Conservation (phyloP, 2,113 vertebrate genomes). For the Cromileptes altivelis region DNA sequence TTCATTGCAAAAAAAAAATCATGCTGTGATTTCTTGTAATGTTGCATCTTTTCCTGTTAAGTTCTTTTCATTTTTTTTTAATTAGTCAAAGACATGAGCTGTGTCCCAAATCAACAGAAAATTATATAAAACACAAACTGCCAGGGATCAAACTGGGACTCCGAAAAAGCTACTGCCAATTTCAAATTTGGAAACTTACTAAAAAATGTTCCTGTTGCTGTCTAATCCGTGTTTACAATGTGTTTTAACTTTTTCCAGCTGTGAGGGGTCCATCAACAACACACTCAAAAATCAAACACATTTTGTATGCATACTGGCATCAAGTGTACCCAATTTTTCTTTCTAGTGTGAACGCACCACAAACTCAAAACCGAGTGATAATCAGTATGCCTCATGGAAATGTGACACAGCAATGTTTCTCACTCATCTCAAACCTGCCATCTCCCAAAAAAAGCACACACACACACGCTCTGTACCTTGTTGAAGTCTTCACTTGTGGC, state of each 20-base stretch:
- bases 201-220: slow-evolving; percentile 9
- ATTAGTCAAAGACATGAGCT: neutral
- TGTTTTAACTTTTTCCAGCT: slow-evolving; percentile 10
- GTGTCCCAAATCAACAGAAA: slow-evolving; percentile 14
- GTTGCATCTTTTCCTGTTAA: neutral
- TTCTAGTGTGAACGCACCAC: slow-evolving; percentile 8
- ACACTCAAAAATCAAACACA: neutral
- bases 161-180: neutral
- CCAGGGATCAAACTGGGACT: slow-evolving; percentile 12
- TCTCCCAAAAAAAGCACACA: neutral
- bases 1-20: neutral
- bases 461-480: slow-evolving; percentile 86
- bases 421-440: neutral
- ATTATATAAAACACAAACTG: neutral
- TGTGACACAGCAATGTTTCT: neutral
- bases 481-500: slow-evolving; percentile 99
- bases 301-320: neutral
- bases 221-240: neutral
- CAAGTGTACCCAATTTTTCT: neutral
- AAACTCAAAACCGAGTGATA: neutral
- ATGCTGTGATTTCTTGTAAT: neutral
- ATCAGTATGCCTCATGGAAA: neutral
- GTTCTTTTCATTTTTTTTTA: neutral
- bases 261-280: slow-evolving; percentile 2
- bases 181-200: neutral